Evolutionary conservation across 2,113 vertebrate species (phyloP), one percentile per base, ranked within the genome.

Genomic region (Percina caprodes): DNA sequence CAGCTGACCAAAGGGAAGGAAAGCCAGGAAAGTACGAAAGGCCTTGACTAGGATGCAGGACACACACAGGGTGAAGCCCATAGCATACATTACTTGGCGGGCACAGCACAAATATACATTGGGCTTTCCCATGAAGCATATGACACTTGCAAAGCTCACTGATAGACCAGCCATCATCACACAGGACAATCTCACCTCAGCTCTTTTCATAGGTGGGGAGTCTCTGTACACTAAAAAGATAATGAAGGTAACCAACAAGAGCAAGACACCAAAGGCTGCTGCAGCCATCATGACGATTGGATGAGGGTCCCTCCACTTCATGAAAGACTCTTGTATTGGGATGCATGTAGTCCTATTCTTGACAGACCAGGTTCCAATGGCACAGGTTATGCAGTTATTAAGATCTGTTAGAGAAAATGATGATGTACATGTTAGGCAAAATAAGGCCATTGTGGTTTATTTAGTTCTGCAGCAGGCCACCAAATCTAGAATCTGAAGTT

Each of bases 51-150:
- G 83, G 26, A 94, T 85, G 59, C 93, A 95, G 42, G 95, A 93
- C 12, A 95, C 80, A 51, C 90, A 92, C 26, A 94, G 69, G n/a
- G 93, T 93, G 76, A 94, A 95, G 63, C 94, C 92, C 35, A 95
- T 76, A 6, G 88, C 91, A 16, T 93, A 94, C 74, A 93, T 69
- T 14, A 90, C 68, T 74, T 95, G 94, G 24, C 91, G 93, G 16
- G 92, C 82, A 24, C 46, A 67, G 78, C 95, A 95, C 2, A 89
- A 69, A 67, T 89, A 68, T 8, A 77, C 1, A 12, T 2, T 88
- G 19, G 94, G 94, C 59, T 74, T 58, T 11, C 86, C 93, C 59
- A 95, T 90, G 54, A 94, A 95, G 15, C 91, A 80, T 5, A 92
- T 60, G 3, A 92, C 86, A 14, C 92, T 92, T 15, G 59, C 46